These are phyloP conservation scores for Heptranchias perlo DNA, from an alignment of 2,113 vertebrate genomes.

Conservation along the genomic window DNA sequence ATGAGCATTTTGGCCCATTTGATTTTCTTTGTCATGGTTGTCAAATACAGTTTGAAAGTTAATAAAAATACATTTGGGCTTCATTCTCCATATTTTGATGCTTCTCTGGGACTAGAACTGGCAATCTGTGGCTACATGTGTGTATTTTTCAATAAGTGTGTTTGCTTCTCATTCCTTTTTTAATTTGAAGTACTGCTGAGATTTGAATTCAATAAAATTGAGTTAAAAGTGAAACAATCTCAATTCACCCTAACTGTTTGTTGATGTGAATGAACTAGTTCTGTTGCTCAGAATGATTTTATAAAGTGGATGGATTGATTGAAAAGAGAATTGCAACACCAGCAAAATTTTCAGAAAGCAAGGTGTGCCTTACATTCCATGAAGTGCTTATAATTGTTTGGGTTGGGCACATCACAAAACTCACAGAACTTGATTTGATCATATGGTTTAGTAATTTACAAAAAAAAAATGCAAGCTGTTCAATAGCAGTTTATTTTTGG, in stretches of 20 bases:
- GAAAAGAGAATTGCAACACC: background rate
- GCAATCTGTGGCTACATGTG: background rate
- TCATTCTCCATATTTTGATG: background rate
- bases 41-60: no score
- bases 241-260: background rate
- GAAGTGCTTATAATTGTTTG: slow-evolving; percentile 1
- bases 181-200: background rate
- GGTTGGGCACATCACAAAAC: slow-evolving; percentile 25
- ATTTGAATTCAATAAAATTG: background rate
- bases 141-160: background rate
- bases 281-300: background rate
- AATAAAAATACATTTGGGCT: background rate
- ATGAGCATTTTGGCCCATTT: no score
- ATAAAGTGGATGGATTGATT: background rate
- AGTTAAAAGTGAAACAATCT: background rate
- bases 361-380: slow-evolving; percentile 14
- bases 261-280: background rate
- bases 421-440: slow-evolving; percentile 31
- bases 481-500: background rate
- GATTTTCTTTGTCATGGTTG: no score
- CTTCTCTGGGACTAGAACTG: background rate
- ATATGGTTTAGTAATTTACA: background rate
- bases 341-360: background rate
- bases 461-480: background rate
- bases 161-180: background rate